Base-by-base conservation (phyloP, 2,888 invertebrate genomes). In the Dryocosmus kuriphilus region DNA sequence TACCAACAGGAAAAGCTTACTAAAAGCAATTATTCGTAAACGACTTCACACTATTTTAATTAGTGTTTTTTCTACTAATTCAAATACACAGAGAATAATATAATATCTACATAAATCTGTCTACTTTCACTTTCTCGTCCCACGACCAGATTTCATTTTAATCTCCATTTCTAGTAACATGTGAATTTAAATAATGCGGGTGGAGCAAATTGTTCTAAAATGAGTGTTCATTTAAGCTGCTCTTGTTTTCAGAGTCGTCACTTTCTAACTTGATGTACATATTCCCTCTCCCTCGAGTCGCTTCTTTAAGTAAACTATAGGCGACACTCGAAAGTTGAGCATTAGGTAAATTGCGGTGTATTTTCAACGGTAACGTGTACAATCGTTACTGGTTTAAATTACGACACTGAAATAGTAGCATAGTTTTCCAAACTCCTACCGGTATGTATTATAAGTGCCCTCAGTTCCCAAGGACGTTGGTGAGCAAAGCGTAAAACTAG, bases 401-500 rank as follows among this genome's bases (percentile, higher is more conserved):
- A 41, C 46, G 57, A 73, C 71, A 65, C 67, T 78, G 65, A 65
- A 55, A 35, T 30, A 46, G 57, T 75, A 30, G 63, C 60, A 65
- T 46, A 65, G 65, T 74, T 38, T 46, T 67, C 74, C 38, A 62
- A 60, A 74, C 74, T 55, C 41, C 32, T 32, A 65, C 74, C 46
- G 65, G 77, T 65, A 55, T 75, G 41, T 67, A 30, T 62, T 77
- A 30, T 41, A 41, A 22, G 67, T 61, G 62, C 57, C 30, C 76
- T 30, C 63, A 57, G 63, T 32, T 55, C 51, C 84, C 88, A 88
- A 88, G 88, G 88, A 83, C 88, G 85, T 84, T 57, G 75, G 84
- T 85, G 85, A 85, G 81, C 85, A 85, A 82, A 86, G 88, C 87
- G 86, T 87, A 85, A 87, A 88, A 88, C 88, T 87, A 87, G 87